Conservation (phyloP, 2,888 invertebrate species). For the Athalia circularis region DNA sequence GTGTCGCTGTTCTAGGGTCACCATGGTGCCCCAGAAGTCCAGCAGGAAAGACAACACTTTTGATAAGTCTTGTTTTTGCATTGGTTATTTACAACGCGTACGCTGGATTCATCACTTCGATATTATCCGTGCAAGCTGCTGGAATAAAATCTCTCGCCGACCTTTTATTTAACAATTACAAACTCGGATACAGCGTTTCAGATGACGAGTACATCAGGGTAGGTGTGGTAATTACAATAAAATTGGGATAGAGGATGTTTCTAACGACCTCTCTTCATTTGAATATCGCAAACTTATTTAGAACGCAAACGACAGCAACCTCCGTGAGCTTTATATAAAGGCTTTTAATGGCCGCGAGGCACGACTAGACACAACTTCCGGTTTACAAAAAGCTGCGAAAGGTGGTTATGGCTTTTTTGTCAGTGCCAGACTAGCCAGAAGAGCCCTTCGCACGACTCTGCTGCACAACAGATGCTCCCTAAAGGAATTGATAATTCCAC, state of each 20-base stretch:
- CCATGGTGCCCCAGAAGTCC: conserved; percentile 77
- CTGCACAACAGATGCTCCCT: conserved; percentile 76
- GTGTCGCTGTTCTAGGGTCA: conserved; percentile 74
- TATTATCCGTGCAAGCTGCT: conserved; percentile 78
- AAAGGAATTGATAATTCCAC: conserved; percentile 77
- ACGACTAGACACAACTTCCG: conserved; percentile 67
- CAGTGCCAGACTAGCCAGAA: conserved; percentile 78
- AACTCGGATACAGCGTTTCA: conserved; percentile 79
- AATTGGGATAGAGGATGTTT: background rate
- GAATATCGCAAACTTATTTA: conserved; percentile 56
- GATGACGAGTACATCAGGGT: conserved; percentile 81
- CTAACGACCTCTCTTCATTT: background rate
- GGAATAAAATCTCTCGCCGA: conserved; percentile 78
- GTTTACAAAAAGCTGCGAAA: conserved; percentile 75
- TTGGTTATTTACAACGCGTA: conserved; percentile 81
- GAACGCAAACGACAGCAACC: conserved; percentile 77
- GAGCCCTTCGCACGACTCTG: conserved; percentile 72
- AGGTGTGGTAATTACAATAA: conserved; percentile 53
- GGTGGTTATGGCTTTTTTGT: conserved; percentile 81
- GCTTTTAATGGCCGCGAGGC: conserved; percentile 69
- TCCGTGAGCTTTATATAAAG: conserved; percentile 76
- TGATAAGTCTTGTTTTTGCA: conserved; percentile 78
- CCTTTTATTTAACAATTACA: conserved; percentile 78
- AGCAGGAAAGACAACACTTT: conserved; percentile 78
- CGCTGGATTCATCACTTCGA: conserved; percentile 81